Evolutionary conservation across 2,113 vertebrate species (phyloP), one percentile per base, ranked within the genome.

Genomic region (Pachycephala philippinensis): DNA sequence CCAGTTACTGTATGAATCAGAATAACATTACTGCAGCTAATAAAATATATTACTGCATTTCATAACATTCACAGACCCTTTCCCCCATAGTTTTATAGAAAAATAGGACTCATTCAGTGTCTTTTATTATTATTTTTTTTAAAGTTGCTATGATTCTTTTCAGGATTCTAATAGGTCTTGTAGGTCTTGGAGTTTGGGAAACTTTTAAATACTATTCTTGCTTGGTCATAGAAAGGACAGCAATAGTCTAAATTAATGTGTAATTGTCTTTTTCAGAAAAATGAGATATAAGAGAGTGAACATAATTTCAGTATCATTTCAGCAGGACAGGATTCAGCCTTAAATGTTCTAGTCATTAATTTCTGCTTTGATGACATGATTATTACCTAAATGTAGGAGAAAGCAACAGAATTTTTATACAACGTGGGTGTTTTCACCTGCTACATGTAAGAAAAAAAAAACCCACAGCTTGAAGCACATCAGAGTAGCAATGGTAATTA

Each of bases 371-470:
- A 84, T 89, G 44, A 89, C 53, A 94, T 82, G 53, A 87, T 92
- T 95, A 81, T 83, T 94, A 91, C 93, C 96, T 92, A 93, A 96
- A 94, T 59, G 89, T 75, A 95, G 70, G 49, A 79, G 77, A 93
- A 90, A 94, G 47, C 47, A 74, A 60, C 63, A 84, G 56, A 80
- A 82, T 75, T 93, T 95, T 91, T 91, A 84, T 91, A 79, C 37
- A 78, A 68, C 10, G 77, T 79, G 76, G 93, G 77, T 76, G 80
- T 93, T 92, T 92, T 95, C 80, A 94, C 92, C 90, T 95, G 89
- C 72, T 91, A 20, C 31, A 79, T 57, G 60, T 35, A 52, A 63
- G 68, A 23, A 74, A 89, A 72, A 76, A 57, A 83, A 82, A 87
- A 7, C 70, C 53, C 80, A 80, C 77, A 87, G 49, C 61, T 70